A percentile compares a stretch with the other conserved stretches of the same genome.
phyloP scores from a whole-genome alignment of 2,797 vertebrate genomes.

The Tachyglossus aculeatus region DNA sequence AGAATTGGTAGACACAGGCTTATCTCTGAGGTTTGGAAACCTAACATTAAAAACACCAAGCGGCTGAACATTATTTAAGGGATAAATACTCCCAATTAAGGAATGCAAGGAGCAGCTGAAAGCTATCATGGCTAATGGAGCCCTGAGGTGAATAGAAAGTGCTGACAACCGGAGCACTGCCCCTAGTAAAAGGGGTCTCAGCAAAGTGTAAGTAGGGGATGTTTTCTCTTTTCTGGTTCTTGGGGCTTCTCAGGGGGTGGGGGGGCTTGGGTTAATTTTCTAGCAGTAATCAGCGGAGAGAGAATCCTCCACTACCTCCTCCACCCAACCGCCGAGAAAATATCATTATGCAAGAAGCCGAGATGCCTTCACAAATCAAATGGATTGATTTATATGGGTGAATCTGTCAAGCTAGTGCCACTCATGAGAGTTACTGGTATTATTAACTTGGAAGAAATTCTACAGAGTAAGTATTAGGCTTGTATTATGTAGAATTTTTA shows the following conservation, averaged over 20 bases:
- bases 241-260: not conserved
- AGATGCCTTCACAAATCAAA: not conserved
- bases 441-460: constrained; percentile 50
- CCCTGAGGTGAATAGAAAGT: rapidly evolving
- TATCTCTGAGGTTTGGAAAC: constrained; percentile 40
- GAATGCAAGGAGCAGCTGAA: not conserved
- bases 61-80: constrained; percentile 56
- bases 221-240: no score
- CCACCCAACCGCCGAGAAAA: not conserved
- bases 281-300: not conserved
- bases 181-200: not conserved
- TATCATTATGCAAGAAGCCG: rapidly evolving
- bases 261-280: rapidly evolving
- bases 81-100: constrained; percentile 16
- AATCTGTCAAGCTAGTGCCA: constrained; percentile 10
- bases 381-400: not conserved
- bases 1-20: no score
- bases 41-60: constrained; percentile 57
- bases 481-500: constrained; percentile 56
- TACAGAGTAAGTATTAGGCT: constrained; percentile 44
- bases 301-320: rapidly evolving
- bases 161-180: not conserved
- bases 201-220: not conserved
- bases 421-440: not conserved
- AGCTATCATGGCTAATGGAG: not conserved